Evolutionary conservation across 2,888 invertebrate genomes (phyloP), one percentile per base, ranked within the genome.

Genomic region (Portevinia maculata): DNA sequence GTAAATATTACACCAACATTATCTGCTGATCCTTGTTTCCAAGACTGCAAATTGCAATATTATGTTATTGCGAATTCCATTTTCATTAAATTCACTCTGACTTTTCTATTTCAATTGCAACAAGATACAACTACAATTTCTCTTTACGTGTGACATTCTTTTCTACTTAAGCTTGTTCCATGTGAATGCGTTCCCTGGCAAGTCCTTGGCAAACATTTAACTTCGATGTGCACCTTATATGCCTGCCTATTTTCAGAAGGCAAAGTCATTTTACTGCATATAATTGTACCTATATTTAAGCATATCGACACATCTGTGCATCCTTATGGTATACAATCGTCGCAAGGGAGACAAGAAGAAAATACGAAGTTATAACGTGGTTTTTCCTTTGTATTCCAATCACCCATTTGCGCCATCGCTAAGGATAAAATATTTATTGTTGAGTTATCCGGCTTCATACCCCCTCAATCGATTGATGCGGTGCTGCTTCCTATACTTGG

Each of bases 181-280:
- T 9, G 39, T 15, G 37, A 17, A 24, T 9, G 21, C 19, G 32
- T 46, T 19, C 9, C 13, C 11, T 11, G 28, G 30, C 50, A 41
- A 70, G 59, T 50, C 48, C 39, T 59, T 50, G 30, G 39, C 50
- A 70, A 59, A 70, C 30, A 70, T 50, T 50, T 41, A 59, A 59
- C 59, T 41, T 41, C 50, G 19, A 57, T 57, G 21, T 44, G 7
- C 67, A 70, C 50, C 50, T 59, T 39, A 39, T 57, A 48, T 50
- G 32, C 37, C 46, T 24, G 24, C 24, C 24, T 24, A 3, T 34
- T 17, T 48, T 37, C 48, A n/a, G 17, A 55, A 55, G 32, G 32
- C 39, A 13, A 48, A 34, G 13, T 24, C 53, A 30, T 13, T 24
- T 11, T 37, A 9, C 8, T 21, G 11, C 9, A 15, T 15, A 39